These are phyloP conservation scores for Diploscapter pachys DNA, from an alignment of 1,140 invertebrate species.

Conservation along the genomic window DNA sequence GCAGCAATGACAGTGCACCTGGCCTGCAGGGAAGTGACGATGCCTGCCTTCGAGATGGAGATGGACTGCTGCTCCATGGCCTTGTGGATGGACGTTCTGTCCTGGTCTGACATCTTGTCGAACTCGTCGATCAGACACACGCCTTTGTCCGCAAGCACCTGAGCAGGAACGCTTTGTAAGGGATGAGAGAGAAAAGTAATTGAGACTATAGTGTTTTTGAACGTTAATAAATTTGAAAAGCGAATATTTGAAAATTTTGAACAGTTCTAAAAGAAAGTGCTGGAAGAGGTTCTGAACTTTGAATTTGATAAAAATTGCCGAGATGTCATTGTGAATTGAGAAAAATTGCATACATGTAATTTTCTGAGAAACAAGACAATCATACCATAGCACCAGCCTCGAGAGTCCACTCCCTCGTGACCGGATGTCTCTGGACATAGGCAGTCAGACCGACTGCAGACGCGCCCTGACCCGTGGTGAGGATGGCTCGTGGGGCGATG, in stretches of 20 bases:
- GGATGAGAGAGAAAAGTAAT: too few species aligned
- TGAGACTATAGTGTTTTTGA: too few species aligned
- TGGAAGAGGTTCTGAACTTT: too few species aligned
- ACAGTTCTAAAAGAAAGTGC: too few species aligned
- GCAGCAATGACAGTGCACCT: constrained; percentile 95
- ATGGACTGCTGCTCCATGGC: constrained; percentile 99
- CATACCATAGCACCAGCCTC: constrained; percentile 77
- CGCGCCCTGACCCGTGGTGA: constrained; percentile 94
- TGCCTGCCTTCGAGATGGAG: constrained; percentile 96
- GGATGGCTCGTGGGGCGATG: constrained; percentile 71
- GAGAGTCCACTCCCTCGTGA: constrained; percentile 90
- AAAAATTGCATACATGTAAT: too few species aligned
- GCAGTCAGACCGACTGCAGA: constrained; percentile 96
- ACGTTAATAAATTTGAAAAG: too few species aligned
- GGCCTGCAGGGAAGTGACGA: constrained; percentile 92
- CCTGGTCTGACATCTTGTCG: constrained; percentile 97
- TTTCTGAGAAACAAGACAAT: too few species aligned
- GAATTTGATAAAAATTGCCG: too few species aligned
- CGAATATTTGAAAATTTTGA: too few species aligned
- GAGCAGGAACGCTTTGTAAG: neutral
- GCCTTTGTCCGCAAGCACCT: constrained; percentile 90
- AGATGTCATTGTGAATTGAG: too few species aligned
- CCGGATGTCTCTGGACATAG: constrained; percentile 86
- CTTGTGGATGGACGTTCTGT: constrained; percentile 92
- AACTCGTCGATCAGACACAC: constrained; percentile 99